Conservation (phyloP, 2,888 invertebrate genomes). For the Stictocephala bisonia region DNA sequence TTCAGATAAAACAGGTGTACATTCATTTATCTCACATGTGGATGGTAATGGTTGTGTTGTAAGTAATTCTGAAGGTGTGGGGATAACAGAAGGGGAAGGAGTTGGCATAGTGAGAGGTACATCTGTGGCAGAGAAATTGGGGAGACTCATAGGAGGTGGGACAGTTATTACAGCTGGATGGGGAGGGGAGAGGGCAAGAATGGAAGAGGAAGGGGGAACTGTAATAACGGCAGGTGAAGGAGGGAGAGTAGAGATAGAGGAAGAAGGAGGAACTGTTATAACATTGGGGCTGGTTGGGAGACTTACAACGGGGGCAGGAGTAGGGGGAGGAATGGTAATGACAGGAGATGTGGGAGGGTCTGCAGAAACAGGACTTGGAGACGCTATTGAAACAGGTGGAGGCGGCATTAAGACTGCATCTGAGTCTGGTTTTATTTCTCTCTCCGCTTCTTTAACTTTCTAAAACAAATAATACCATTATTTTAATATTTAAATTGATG, state of each 20-base stretch:
- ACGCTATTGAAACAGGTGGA: too few species aligned
- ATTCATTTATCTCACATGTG: too few species aligned
- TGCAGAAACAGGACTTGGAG: too few species aligned
- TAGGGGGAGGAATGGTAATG: too few species aligned
- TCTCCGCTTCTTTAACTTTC: too few species aligned
- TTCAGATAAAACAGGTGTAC: too few species aligned
- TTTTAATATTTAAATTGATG: too few species aligned
- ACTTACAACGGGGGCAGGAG: background rate
- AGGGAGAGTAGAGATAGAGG: background rate
- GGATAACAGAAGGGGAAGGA: background rate
- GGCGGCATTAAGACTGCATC: conserved; percentile 18
- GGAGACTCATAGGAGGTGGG: background rate
- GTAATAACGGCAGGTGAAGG: background rate
- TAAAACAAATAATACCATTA: too few species aligned
- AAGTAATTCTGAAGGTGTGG: background rate
- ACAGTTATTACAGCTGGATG: background rate
- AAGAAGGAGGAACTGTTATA: background rate
- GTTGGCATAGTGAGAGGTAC: background rate
- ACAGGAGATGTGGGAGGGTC: too few species aligned
- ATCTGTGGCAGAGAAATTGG: background rate
- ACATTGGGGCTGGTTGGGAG: background rate
- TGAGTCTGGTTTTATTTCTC: background rate
- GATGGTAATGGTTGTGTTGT: background rate
- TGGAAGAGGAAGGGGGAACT: background rate
- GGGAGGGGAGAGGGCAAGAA: background rate